Conservation (phyloP, 2,113 vertebrate genomes). For the Columba livia region DNA sequence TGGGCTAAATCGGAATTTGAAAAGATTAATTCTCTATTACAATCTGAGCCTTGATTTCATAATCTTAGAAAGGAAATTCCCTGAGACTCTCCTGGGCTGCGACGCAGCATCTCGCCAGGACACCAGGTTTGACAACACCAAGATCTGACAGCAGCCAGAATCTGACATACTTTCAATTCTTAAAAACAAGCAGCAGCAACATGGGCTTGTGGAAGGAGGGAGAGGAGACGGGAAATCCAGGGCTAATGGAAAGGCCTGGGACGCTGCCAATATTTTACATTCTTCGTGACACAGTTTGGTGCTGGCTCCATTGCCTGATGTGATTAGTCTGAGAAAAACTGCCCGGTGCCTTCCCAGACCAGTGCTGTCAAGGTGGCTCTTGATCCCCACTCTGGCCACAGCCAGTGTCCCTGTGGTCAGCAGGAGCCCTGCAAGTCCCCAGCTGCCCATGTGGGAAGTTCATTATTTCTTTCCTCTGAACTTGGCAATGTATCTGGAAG, state of each 20-base stretch:
- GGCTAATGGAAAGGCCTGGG: not conserved
- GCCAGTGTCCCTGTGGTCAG: not conserved
- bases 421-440: not conserved
- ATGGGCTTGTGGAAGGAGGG: not conserved
- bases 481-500: not conserved
- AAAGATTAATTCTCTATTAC: not conserved
- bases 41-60: not conserved
- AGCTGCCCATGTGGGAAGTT: not conserved
- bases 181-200: not conserved
- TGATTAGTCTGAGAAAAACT: not conserved
- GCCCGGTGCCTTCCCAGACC: not conserved
- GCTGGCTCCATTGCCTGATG: not conserved
- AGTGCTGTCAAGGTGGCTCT: not conserved
- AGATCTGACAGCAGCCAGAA: not conserved
- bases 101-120: not conserved
- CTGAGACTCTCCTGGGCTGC: not conserved
- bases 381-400: not conserved
- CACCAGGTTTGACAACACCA: not conserved
- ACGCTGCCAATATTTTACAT: not conserved
- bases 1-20: slow-evolving; percentile 28
- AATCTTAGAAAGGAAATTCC: not conserved
- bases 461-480: not conserved
- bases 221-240: not conserved
- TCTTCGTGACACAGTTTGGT: not conserved
- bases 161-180: not conserved